Base-by-base conservation (phyloP, 1,140 invertebrate species). In the Drosophila pachea region DNA sequence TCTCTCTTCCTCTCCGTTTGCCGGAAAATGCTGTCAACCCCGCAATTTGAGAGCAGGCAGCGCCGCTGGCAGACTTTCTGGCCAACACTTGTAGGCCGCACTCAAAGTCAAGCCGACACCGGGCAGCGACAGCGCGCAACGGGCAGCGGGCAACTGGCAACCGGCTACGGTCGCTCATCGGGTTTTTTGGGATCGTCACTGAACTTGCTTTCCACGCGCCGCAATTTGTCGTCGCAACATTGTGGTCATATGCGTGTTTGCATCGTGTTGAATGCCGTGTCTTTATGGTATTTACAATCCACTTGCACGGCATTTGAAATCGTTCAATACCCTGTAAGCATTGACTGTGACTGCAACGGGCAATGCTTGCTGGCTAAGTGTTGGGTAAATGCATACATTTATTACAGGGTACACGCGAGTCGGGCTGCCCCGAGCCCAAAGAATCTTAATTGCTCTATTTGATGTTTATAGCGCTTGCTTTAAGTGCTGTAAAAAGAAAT, bases 11-110 rank as follows among this genome's bases (percentile, higher is more conserved):
- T 42, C 40, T n/a, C 12, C 6, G 45, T 47, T 16, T 90, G 11
- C 91, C 92, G 4, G 89, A 92, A 91, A 94, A 94, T 8, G 92
- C 90, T 84, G 92, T 93, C 77, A 94, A 71, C 16, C 22, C 78
- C 67, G 11, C 75, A 62, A 70, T 87, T 74, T n/a, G 71, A 77
- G 8, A 86, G 36, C 50, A 77, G 53, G 69, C 86, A 78, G 7
- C 70, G 12, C 40, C 38, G 14, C 31, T 45, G 14, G 31, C 54
- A 11, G 40, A 22, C 22, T 16, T 14, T 5, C 29, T 7, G 16
- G 33, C 61, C 52, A 64, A 63, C 12, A 63, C 48, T 40, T 53
- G 4, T 32, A 12, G 11, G 36, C n/a, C 49, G 40, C 1, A 3
- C 22, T 35, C 33, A n/a, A 63, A 36, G 33, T 33, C 45, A 29